Conservation (phyloP, 1,140 invertebrate genomes). For the Drosophila mauritiana region DNA sequence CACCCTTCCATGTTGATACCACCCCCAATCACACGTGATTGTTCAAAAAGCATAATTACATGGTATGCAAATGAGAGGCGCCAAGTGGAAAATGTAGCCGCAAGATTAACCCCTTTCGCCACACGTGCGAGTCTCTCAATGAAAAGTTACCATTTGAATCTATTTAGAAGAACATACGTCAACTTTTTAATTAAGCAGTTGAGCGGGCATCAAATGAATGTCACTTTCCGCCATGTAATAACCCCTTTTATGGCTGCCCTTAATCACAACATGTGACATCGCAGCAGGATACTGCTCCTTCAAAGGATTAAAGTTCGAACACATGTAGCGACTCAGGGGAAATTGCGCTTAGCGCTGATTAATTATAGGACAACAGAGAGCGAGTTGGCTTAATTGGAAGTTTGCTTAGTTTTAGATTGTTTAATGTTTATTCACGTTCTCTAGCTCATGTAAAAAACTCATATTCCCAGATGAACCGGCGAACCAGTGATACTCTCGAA, state of each 20-base stretch:
- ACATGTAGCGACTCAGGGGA: neutral
- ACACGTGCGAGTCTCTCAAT: neutral
- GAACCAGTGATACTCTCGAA: constrained; percentile 44
- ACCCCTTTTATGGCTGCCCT: constrained; percentile 42
- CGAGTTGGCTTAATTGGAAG: constrained; percentile 36
- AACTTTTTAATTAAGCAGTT: constrained; percentile 62
- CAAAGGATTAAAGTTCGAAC: constrained; percentile 20
- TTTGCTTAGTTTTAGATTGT: constrained; percentile 69
- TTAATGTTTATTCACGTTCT: constrained; percentile 74
- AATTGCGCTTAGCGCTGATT: constrained; percentile 4
- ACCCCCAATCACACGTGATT: constrained; percentile 45
- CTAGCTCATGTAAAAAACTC: constrained; percentile 69
- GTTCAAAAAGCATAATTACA: constrained; percentile 61
- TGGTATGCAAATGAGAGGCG: constrained; percentile 38
- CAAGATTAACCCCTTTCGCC: constrained; percentile 64
- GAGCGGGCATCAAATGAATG: constrained; percentile 18
- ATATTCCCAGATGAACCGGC: constrained; percentile 58
- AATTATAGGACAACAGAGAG: constrained; percentile 26
- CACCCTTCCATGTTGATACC: constrained; percentile 1
- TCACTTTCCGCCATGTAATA: neutral
- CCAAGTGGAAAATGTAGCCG: constrained; percentile 6
- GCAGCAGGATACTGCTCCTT: constrained; percentile 7
- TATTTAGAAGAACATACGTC: constrained; percentile 35
- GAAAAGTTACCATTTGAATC: constrained; percentile 57
- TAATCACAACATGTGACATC: constrained; percentile 47